Percentiles rank a stretch among this genome's conserved stretches.
Conservation (phyloP, 2,888 invertebrate species). For the Nesidiocoris tenuis region DNA sequence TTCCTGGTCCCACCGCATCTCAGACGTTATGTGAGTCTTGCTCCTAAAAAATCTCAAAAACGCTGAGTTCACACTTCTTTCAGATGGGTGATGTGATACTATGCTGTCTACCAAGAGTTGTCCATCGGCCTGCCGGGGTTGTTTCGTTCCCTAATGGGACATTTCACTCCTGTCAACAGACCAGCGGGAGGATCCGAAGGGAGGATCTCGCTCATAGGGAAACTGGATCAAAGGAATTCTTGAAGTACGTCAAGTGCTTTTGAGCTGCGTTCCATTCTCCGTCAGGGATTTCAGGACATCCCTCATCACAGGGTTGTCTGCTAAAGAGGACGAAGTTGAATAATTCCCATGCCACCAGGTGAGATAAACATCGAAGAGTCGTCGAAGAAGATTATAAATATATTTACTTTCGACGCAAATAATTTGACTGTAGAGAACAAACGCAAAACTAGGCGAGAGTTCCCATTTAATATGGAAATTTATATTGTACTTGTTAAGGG, state of each 20-base stretch:
- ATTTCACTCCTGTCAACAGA: not conserved
- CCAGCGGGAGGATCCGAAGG: not conserved
- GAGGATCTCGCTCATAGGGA: constrained; percentile 7
- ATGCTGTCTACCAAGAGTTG: too few relatives aligned
- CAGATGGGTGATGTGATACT: too few relatives aligned
- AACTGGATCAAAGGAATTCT: constrained; percentile 35
- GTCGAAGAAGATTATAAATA: not conserved
- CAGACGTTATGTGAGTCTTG: too few relatives aligned
- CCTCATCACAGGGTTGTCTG: not conserved
- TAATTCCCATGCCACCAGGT: not conserved
- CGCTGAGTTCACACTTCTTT: too few relatives aligned
- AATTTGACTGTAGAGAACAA: too few relatives aligned
- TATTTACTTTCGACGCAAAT: too few relatives aligned
- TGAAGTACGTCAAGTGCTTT: constrained; percentile 33
- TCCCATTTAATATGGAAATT: too few relatives aligned
- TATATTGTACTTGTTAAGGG: too few relatives aligned
- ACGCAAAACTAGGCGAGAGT: too few relatives aligned
- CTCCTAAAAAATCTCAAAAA: too few relatives aligned
- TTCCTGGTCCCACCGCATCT: too few relatives aligned
- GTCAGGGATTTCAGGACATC: not conserved
- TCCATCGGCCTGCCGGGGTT: too few relatives aligned
- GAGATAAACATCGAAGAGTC: not conserved
- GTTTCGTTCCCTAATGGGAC: not conserved
- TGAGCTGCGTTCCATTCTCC: constrained; percentile 26
- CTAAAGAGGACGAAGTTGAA: not conserved